Evolutionary conservation across 2,113 vertebrate species (phyloP).

Genomic region (Poecile atricapillus): DNA sequence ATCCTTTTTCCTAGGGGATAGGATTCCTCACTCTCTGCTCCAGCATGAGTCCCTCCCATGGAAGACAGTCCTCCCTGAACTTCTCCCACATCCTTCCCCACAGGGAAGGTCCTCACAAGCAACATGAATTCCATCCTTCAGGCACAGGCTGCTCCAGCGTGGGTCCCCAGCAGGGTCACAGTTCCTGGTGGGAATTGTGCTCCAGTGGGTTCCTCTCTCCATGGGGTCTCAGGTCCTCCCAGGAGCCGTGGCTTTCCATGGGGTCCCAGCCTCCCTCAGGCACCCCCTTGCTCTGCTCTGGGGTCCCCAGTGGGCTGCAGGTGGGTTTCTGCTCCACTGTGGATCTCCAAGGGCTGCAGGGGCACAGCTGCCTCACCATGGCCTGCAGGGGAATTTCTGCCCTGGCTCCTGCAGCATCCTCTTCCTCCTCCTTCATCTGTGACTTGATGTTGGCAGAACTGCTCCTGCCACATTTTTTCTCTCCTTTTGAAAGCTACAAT

Average conservation of each 20-base stretch:
- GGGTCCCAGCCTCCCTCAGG: background rate
- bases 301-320: background rate
- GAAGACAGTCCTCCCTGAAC: background rate
- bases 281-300: background rate
- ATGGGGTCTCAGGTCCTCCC: background rate
- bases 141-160: background rate
- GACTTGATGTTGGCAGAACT: background rate
- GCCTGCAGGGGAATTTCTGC: background rate
- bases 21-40: background rate
- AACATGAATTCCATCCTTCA: background rate
- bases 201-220: background rate
- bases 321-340: background rate
- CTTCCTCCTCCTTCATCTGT: too few species aligned
- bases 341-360: background rate
- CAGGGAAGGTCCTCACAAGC: background rate
- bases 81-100: background rate
- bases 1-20: background rate
- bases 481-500: background rate
- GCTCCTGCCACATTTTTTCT: background rate
- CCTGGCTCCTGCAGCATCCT: background rate
- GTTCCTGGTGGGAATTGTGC: background rate
- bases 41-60: rapidly evolving
- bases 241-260: rapidly evolving
- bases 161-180: background rate
- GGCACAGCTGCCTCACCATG: background rate